Evolutionary conservation across 2,113 vertebrate species (phyloP).

Genomic region (Orthochromis malagaraziensis): DNA sequence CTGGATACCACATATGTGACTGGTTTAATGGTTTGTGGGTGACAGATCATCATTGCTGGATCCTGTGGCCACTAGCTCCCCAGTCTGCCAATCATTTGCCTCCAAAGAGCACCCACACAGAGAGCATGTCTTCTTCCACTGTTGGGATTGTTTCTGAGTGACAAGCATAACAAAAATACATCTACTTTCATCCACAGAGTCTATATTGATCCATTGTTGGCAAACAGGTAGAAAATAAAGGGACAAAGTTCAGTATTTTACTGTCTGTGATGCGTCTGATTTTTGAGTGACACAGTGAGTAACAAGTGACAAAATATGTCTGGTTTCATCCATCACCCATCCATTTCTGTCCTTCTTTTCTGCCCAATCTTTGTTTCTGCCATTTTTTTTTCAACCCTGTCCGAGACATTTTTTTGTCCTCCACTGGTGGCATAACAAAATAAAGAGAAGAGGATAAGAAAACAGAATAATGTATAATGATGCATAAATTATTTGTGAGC

Average conservation of each 20-base stretch:
- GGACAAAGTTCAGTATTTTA: not conserved
- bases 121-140: not conserved
- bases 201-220: not conserved
- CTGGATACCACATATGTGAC: not conserved
- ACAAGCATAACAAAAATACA: conserved; percentile 27
- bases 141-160: conserved; percentile 21
- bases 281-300: conserved; percentile 5
- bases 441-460: not conserved
- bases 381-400: not conserved
- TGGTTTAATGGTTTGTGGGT: conserved; percentile 25
- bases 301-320: conserved; percentile 12
- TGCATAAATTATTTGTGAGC: not conserved
- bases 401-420: not conserved
- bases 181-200: not conserved
- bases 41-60: conserved; percentile 36
- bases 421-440: not conserved
- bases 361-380: not conserved
- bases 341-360: not conserved
- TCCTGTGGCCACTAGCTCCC: conserved; percentile 29
- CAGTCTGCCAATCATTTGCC: conserved; percentile 27
- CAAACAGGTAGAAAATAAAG: not conserved
- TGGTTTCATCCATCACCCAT: not conserved
- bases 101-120: conserved; percentile 9
- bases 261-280: not conserved
- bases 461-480: not conserved